Conservation (phyloP, 2,888 invertebrate genomes). For the Bombyx huttoni region DNA sequence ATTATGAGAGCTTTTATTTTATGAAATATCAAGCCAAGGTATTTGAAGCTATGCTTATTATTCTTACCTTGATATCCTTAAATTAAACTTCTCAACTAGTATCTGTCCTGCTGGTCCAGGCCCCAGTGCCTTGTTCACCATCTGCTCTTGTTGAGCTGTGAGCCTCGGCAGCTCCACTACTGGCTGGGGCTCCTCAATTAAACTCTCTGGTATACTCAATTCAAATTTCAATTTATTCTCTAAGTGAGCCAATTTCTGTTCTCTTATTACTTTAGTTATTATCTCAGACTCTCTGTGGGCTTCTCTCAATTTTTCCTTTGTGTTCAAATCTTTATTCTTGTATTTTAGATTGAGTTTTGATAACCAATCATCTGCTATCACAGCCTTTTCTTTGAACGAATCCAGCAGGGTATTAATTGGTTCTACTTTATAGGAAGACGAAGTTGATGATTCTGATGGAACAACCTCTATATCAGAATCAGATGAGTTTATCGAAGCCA, state of each 20-base stretch:
- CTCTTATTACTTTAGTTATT: conserved; percentile 57
- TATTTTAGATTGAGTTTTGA: conserved; percentile 59
- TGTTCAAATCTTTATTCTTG: conserved; percentile 45
- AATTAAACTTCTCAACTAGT: conserved; percentile 70
- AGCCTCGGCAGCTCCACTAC: conserved; percentile 70
- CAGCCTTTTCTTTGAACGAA: conserved; percentile 61
- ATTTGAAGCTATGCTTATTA: background rate
- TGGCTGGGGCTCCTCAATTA: conserved; percentile 54
- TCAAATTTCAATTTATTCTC: conserved; percentile 56
- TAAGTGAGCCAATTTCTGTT: conserved; percentile 53
- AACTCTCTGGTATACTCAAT: conserved; percentile 63
- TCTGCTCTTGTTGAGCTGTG: conserved; percentile 76
- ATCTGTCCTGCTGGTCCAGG: conserved; percentile 76
- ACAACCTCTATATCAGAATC: conserved; percentile 58
- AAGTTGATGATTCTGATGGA: conserved; percentile 50
- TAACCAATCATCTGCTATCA: conserved; percentile 69
- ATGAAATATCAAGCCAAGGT: too few relatives aligned
- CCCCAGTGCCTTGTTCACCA: conserved; percentile 72
- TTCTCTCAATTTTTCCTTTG: conserved; percentile 55
- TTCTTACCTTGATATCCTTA: conserved; percentile 56
- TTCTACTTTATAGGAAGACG: conserved; percentile 45
- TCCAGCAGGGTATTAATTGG: conserved; percentile 73
- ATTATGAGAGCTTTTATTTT: too few relatives aligned
- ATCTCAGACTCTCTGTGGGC: conserved; percentile 58
- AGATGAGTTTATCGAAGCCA: conserved; percentile 57